A percentile compares a stretch with the other conserved stretches of the same genome.
phyloP scores from a whole-genome alignment of 2,888 invertebrate species.

The Kryphioiulus occultus region DNA sequence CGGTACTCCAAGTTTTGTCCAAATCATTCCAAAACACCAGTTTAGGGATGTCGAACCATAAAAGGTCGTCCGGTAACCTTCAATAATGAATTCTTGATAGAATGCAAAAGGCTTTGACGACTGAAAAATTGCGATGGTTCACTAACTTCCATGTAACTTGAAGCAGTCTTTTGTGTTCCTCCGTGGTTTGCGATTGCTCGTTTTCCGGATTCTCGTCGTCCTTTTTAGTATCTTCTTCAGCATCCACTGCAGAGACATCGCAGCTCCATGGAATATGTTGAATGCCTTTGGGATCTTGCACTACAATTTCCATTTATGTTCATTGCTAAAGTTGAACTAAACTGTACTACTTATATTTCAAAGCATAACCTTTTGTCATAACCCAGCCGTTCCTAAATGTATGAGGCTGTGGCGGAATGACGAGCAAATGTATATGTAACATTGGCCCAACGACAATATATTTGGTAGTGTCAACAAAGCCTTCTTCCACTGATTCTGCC shows the following conservation, averaged over 20 bases:
- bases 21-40: neutral
- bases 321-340: too few species aligned
- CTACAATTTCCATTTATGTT: neutral
- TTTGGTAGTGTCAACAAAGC: neutral
- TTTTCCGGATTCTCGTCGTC: neutral
- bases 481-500: slow-evolving; percentile 37
- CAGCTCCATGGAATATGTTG: slow-evolving; percentile 1
- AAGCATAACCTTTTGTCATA: slow-evolving; percentile 32
- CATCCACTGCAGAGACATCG: neutral
- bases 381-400: slow-evolving; percentile 10
- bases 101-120: neutral
- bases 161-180: neutral
- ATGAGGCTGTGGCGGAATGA: slow-evolving; percentile 13
- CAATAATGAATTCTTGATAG: neutral
- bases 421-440: neutral
- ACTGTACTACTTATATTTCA: too few species aligned
- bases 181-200: neutral
- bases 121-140: neutral
- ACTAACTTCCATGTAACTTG: slow-evolving; percentile 29
- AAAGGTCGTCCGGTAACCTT: slow-evolving; percentile 24
- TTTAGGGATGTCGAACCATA: slow-evolving; percentile 22
- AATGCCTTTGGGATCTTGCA: neutral
- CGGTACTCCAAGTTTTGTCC: neutral
- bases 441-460: slow-evolving; percentile 12
- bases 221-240: neutral